Conservation (phyloP, 2,113 vertebrate species). For the Athene noctua region DNA sequence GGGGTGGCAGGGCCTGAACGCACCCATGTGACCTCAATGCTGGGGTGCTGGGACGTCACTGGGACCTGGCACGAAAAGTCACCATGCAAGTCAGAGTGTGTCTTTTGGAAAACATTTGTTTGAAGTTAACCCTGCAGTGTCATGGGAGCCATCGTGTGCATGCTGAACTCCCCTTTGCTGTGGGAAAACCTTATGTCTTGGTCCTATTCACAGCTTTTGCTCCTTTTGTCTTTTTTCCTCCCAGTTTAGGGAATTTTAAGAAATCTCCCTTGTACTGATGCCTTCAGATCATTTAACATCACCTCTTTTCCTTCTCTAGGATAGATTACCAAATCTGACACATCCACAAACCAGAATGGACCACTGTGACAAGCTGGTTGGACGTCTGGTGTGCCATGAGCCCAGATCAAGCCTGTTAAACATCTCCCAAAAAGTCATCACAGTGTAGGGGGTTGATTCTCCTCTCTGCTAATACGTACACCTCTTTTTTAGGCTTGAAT, state of each 20-base stretch:
- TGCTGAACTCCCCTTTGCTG: neutral
- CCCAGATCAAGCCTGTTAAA: neutral
- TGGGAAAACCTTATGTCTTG: rapidly evolving
- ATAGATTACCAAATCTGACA: neutral
- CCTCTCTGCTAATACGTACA: neutral
- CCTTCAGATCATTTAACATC: neutral
- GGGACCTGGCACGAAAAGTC: neutral
- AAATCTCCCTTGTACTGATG: neutral
- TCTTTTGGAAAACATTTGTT: neutral
- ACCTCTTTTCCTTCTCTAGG: neutral
- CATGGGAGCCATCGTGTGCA: rapidly evolving
- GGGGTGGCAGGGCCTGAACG: neutral
- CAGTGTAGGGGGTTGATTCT: rapidly evolving
- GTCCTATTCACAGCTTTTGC: neutral
- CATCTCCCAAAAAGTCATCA: neutral
- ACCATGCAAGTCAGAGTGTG: neutral
- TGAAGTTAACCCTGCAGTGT: neutral
- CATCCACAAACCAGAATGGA: neutral
- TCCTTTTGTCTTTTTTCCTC: neutral
- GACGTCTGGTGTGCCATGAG: neutral
- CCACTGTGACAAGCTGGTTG: neutral
- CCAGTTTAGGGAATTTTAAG: neutral
- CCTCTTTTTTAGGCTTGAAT: neutral
- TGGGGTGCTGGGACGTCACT: neutral
- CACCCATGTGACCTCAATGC: rapidly evolving